Evolutionary conservation across 2,797 vertebrate species (phyloP).

Genomic region (Sitta carolinensis): DNA sequence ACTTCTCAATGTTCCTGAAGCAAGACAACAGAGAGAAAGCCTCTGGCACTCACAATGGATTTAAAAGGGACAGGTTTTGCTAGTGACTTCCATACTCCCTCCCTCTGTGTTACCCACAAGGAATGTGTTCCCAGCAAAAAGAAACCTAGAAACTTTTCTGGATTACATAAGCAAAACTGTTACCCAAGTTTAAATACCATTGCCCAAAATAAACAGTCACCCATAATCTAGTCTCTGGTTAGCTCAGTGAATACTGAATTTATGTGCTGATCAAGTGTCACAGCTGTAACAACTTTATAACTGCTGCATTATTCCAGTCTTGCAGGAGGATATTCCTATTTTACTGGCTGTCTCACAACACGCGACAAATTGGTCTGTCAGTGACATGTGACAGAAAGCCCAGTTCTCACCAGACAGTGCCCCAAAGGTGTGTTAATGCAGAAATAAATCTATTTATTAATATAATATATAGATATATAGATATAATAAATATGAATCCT

Average conservation of each 20-base stretch:
- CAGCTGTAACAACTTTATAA: not conserved
- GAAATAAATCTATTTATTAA: not conserved
- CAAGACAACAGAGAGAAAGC: not conserved
- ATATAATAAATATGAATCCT: not conserved
- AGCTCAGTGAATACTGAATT: not conserved
- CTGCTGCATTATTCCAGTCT: not conserved
- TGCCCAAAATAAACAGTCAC: not conserved
- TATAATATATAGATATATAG: too few relatives aligned
- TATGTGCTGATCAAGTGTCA: not conserved
- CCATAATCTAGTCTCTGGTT: not conserved
- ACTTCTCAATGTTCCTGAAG: not conserved
- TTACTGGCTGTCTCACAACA: not conserved
- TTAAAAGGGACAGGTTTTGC: not conserved
- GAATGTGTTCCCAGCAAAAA: not conserved
- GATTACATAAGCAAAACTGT: not conserved
- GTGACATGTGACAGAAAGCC: not conserved
- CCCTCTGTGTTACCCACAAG: not conserved
- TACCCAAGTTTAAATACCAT: not conserved
- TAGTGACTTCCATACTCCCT: not conserved
- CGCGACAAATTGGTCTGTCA: not conserved
- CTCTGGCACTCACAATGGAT: not conserved
- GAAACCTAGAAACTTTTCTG: not conserved
- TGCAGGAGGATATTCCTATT: not conserved
- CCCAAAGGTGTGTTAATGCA: accelerated
- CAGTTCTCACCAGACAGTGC: not conserved